Conservation (phyloP, 2,888 invertebrate genomes). For the Sphaerophoria rueppellii region DNA sequence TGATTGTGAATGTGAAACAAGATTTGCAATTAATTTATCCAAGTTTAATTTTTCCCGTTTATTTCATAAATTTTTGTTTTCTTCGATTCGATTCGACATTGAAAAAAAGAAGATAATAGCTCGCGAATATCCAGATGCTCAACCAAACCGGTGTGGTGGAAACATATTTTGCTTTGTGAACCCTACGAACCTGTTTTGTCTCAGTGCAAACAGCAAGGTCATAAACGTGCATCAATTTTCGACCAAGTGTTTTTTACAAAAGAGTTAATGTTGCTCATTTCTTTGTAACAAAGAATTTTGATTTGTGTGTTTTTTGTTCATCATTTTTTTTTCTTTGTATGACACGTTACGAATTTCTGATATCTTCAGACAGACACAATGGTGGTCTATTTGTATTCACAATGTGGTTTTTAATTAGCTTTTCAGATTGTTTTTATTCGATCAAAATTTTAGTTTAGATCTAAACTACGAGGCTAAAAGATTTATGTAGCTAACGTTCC, state of each 20-base stretch:
- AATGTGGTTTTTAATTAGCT: not conserved
- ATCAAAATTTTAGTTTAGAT: not conserved
- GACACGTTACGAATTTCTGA: not conserved
- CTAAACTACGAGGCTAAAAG: no score
- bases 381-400: constrained; percentile 9
- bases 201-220: constrained; percentile 15
- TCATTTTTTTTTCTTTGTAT: not conserved
- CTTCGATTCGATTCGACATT: not conserved
- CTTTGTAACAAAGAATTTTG: constrained; percentile 26
- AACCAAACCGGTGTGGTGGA: constrained; percentile 4
- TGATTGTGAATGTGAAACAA: constrained; percentile 18
- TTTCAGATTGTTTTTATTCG: not conserved
- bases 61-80: not conserved
- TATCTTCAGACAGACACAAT: not conserved
- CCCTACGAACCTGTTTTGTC: constrained; percentile 20
- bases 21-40: not conserved
- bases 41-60: not conserved
- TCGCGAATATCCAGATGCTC: constrained; percentile 27
- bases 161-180: constrained; percentile 12
- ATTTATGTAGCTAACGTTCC: no score
- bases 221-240: constrained; percentile 11
- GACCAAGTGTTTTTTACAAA: not conserved
- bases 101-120: not conserved
- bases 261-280: not conserved
- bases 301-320: not conserved